phyloP scores from a whole-genome alignment of 2,797 vertebrate genomes.

The Euphonia xanthogaster region DNA sequence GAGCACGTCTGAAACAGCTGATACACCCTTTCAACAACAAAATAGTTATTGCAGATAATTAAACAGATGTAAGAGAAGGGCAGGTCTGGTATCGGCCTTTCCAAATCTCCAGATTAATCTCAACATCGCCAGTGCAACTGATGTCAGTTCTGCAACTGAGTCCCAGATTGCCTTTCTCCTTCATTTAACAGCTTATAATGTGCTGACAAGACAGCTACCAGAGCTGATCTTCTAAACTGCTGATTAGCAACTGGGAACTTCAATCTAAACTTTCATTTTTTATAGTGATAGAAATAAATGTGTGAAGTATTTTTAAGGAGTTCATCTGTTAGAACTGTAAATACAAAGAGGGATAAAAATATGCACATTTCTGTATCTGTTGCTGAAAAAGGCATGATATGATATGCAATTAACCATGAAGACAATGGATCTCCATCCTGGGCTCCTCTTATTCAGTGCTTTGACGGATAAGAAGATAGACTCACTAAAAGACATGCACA shows the following conservation, averaged over 20 bases:
- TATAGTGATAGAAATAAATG: not conserved
- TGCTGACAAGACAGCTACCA: not conserved
- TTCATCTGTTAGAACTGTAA: not conserved
- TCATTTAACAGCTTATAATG: conserved; percentile 3
- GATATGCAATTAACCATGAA: not conserved
- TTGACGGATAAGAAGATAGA: not conserved
- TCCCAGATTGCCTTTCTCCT: not conserved
- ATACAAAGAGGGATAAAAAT: not conserved
- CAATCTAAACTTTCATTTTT: not conserved
- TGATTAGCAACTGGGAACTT: not conserved
- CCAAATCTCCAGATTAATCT: conserved; percentile 58
- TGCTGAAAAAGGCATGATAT: not conserved
- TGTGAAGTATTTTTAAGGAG: not conserved
- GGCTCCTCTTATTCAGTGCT: not conserved
- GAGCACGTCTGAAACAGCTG: conserved; percentile 61
- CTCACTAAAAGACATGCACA: not conserved
- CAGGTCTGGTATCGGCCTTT: conserved; percentile 56
- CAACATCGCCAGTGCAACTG: not conserved
- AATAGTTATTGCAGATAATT: conserved; percentile 68
- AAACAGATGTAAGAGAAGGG: conserved; percentile 59
- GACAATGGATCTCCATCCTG: not conserved
- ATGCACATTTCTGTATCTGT: not conserved
- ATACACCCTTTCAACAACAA: conserved; percentile 69
- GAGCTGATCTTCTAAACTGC: not conserved
- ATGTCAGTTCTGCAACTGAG: conserved; percentile 9